Conservation (phyloP, 2,113 vertebrate species). For the Lasiurus borealis region DNA sequence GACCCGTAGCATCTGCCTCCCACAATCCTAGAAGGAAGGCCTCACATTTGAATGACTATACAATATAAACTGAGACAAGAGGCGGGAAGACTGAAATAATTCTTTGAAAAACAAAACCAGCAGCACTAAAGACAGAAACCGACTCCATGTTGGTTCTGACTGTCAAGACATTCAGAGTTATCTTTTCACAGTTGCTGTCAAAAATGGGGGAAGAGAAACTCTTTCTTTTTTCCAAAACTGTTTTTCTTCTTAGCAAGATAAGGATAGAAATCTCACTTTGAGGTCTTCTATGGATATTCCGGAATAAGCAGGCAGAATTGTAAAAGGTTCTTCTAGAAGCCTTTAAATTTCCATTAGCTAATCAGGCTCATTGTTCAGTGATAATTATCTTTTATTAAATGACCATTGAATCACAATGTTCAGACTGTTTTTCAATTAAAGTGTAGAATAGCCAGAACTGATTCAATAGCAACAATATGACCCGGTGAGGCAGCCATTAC, state of each 20-base stretch:
- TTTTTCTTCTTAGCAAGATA: conserved; percentile 74
- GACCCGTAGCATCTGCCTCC: not conserved
- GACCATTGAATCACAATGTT: conserved; percentile 88
- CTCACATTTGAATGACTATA: not conserved
- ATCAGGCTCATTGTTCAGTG: conserved; percentile 88
- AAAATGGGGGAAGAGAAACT: conserved; percentile 49
- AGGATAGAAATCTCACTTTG: conserved; percentile 82
- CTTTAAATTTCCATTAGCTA: conserved; percentile 87
- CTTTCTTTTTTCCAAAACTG: conserved; percentile 63
- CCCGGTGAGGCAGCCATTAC: conserved; percentile 74
- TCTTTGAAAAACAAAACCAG: not conserved
- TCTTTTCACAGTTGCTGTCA: not conserved
- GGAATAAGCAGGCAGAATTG: conserved; percentile 81
- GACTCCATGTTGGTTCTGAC: not conserved
- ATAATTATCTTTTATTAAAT: conserved; percentile 89
- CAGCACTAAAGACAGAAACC: not conserved
- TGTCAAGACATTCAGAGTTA: not conserved
- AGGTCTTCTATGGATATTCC: conserved; percentile 81
- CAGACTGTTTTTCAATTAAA: conserved; percentile 88
- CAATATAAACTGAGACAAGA: not conserved
- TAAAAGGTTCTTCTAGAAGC: conserved; percentile 83
- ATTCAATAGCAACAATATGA: conserved; percentile 80
- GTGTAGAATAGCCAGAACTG: conserved; percentile 81
- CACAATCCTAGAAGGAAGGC: not conserved
- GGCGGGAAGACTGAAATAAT: not conserved